Evolutionary conservation across 2,113 vertebrate genomes (phyloP).

Genomic region (Nettapus auritus): DNA sequence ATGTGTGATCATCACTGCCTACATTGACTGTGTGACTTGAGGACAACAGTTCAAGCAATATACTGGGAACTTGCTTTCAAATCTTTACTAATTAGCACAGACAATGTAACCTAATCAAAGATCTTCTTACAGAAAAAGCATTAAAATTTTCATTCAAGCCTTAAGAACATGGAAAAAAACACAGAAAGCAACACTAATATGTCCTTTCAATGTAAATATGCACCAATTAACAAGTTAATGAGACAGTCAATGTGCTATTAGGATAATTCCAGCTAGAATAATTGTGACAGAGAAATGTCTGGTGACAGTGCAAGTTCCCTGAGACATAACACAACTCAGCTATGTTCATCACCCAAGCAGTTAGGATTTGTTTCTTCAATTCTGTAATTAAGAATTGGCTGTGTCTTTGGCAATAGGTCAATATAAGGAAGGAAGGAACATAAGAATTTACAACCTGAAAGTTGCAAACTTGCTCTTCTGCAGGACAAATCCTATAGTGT

Average conservation of each 20-base stretch:
- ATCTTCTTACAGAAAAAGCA: not conserved
- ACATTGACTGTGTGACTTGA: not conserved
- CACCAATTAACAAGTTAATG: slow-evolving; percentile 25
- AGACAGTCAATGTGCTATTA: slow-evolving; percentile 11
- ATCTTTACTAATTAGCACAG: not conserved
- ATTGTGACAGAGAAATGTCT: not conserved
- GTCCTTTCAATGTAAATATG: not conserved
- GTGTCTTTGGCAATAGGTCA: not conserved
- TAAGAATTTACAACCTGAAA: not conserved
- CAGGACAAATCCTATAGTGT: not conserved
- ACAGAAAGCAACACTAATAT: not conserved
- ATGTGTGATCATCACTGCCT: not conserved
- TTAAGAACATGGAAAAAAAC: slow-evolving; percentile 28
- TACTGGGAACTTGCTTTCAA: not conserved
- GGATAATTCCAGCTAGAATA: not conserved
- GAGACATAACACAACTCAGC: not conserved
- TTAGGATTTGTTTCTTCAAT: not conserved
- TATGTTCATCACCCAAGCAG: not conserved
- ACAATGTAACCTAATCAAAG: not conserved
- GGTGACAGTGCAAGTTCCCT: not conserved
- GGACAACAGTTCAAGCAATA: not conserved
- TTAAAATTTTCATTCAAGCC: not conserved
- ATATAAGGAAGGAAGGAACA: not conserved
- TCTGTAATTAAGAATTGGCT: not conserved
- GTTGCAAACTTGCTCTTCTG: not conserved